A percentile compares a stretch with the other conserved stretches of the same genome.
Evolutionary conservation across 2,113 vertebrate genomes (phyloP).

Genomic region (Otolemur garnettii): DNA sequence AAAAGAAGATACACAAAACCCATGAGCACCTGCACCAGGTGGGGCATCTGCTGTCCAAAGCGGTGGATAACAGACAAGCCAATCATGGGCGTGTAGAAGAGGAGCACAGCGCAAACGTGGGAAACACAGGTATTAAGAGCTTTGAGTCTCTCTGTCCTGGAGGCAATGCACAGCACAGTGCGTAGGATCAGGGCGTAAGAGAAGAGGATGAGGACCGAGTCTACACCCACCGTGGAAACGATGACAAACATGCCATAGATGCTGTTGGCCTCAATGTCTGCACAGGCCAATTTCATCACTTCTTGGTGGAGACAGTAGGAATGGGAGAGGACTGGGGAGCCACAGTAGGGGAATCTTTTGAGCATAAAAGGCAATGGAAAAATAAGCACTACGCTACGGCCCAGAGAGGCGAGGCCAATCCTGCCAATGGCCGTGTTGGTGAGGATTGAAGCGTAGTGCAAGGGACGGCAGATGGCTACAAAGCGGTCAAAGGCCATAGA

Average conservation of each 20-base stretch:
- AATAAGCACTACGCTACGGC: constrained; percentile 74
- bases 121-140: constrained; percentile 84
- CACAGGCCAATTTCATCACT: constrained; percentile 79
- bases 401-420: constrained; percentile 63
- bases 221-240: constrained; percentile 81
- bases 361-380: constrained; percentile 78
- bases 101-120: constrained; percentile 82
- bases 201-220: constrained; percentile 80
- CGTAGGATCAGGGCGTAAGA: constrained; percentile 80
- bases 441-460: constrained; percentile 78
- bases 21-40: constrained; percentile 79
- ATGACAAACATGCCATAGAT: constrained; percentile 83
- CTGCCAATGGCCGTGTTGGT: constrained; percentile 71
- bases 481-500: constrained; percentile 80
- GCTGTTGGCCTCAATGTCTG: constrained; percentile 74
- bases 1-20: constrained; percentile 83
- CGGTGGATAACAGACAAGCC: constrained; percentile 81
- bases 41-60: constrained; percentile 78
- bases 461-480: constrained; percentile 77
- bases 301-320: constrained; percentile 81
- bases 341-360: constrained; percentile 79
- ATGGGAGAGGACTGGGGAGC: constrained; percentile 63
- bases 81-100: constrained; percentile 80
- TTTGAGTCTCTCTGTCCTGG: constrained; percentile 76
- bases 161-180: constrained; percentile 74